These are phyloP conservation scores for Rhyzopertha dominica DNA, from an alignment of 1,140 invertebrate species.

Conservation along the genomic window DNA sequence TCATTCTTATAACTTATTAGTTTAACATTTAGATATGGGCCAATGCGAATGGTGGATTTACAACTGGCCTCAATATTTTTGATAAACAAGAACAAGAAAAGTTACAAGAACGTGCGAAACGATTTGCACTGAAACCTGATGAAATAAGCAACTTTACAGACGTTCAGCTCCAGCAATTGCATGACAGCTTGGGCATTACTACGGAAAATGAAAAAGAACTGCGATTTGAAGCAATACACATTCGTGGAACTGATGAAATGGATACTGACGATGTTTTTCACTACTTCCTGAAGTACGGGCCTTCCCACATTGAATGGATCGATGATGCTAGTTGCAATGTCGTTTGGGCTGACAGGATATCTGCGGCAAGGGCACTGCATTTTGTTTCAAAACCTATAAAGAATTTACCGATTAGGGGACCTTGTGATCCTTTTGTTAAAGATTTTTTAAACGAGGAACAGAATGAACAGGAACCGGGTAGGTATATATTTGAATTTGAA, in stretches of 20 bases:
- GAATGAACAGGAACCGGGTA: constrained; percentile 43
- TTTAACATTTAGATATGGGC: constrained; percentile 42
- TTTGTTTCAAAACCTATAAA: constrained; percentile 52
- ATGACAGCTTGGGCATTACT: constrained; percentile 60
- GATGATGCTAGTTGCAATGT: constrained; percentile 78
- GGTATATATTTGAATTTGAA: no score
- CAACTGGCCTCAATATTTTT: constrained; percentile 55
- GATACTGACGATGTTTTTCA: constrained; percentile 71
- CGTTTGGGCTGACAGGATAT: constrained; percentile 66
- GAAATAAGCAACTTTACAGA: constrained; percentile 50
- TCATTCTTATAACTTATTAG: not conserved
- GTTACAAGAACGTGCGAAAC: constrained; percentile 61
- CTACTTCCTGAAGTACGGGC: constrained; percentile 70
- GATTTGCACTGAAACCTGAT: constrained; percentile 60
- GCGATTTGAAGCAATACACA: constrained; percentile 67
- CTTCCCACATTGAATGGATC: constrained; percentile 73
- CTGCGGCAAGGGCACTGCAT: constrained; percentile 65
- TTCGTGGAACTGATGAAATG: constrained; percentile 69
- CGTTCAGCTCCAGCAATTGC: constrained; percentile 58
- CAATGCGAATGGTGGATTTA: constrained; percentile 51
- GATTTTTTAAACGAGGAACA: constrained; percentile 47
- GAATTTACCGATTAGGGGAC: constrained; percentile 42
- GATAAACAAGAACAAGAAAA: constrained; percentile 59
- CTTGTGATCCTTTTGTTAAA: constrained; percentile 38
- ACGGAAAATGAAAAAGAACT: constrained; percentile 58